phyloP scores from a whole-genome alignment of 2,113 vertebrate genomes.

The Tachycineta bicolor region DNA sequence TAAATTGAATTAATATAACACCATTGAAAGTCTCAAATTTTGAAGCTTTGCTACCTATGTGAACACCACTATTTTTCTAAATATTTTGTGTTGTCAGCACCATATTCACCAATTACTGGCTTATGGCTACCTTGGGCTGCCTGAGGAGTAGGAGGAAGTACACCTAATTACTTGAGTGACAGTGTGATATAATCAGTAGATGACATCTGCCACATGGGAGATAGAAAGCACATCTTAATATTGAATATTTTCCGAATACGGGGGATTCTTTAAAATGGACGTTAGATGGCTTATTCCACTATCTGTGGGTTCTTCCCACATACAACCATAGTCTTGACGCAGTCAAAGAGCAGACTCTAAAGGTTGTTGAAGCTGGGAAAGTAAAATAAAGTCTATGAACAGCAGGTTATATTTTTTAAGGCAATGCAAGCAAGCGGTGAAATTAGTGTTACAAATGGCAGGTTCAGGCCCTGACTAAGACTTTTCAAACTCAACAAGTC shows the following conservation, averaged over 20 bases:
- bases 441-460: background rate
- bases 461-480: background rate
- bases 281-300: background rate
- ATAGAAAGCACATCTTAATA: background rate
- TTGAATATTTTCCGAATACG: background rate
- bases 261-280: background rate
- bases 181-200: background rate
- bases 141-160: background rate
- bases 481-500: background rate
- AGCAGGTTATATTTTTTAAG: background rate
- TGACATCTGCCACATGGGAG: background rate
- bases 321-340: background rate
- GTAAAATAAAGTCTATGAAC: background rate
- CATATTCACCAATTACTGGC: constrained; percentile 1
- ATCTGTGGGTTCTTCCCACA: background rate
- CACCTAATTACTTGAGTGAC: background rate
- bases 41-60: constrained; percentile 18
- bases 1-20: constrained; percentile 16
- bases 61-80: background rate
- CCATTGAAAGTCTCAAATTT: constrained; percentile 19
- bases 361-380: background rate
- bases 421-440: background rate
- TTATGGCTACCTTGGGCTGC: background rate
- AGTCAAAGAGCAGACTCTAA: background rate
- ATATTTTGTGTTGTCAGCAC: background rate